A percentile compares a stretch with the other conserved stretches of the same genome.
phyloP scores from a whole-genome alignment of 1,140 invertebrate genomes.

The Orchesella cincta region DNA sequence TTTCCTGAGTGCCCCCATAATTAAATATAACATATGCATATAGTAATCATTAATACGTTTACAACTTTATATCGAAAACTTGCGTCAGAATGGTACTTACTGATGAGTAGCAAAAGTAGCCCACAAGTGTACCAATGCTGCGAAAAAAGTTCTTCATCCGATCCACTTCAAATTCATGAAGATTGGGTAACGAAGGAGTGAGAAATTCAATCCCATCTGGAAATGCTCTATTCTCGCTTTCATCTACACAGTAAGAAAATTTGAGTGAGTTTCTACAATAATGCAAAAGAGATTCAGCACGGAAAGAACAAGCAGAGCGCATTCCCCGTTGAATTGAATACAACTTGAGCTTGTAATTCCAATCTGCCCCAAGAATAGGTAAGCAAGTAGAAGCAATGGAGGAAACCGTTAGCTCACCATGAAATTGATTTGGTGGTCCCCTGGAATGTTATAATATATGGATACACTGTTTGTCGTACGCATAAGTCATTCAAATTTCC shows the following conservation, averaged over 20 bases:
- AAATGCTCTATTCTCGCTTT: too few species aligned
- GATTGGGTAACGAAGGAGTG: not conserved
- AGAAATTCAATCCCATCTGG: conserved; percentile 17
- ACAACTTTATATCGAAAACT: not conserved
- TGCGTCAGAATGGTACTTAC: not conserved
- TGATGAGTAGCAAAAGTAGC: conserved; percentile 15
- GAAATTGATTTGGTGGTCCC: too few species aligned
- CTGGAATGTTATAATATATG: conserved; percentile 6
- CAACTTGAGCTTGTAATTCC: too few species aligned
- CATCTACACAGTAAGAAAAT: too few species aligned
- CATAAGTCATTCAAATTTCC: conserved; percentile 23
- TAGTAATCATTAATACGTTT: not conserved
- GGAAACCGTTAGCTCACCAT: too few species aligned
- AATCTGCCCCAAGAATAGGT: too few species aligned
- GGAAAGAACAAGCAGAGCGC: too few species aligned
- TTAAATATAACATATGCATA: not conserved
- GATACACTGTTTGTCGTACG: conserved; percentile 18
- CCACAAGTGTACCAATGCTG: conserved; percentile 22
- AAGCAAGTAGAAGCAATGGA: too few species aligned
- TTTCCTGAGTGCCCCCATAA: not conserved
- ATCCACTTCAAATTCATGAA: not conserved
- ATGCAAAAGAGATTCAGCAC: too few species aligned
- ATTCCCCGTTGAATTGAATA: too few species aligned
- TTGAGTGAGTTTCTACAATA: too few species aligned
- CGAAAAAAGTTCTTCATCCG: conserved; percentile 21